Base-by-base conservation (phyloP, 1,140 invertebrate species). In the Mesaphorura yosii region DNA sequence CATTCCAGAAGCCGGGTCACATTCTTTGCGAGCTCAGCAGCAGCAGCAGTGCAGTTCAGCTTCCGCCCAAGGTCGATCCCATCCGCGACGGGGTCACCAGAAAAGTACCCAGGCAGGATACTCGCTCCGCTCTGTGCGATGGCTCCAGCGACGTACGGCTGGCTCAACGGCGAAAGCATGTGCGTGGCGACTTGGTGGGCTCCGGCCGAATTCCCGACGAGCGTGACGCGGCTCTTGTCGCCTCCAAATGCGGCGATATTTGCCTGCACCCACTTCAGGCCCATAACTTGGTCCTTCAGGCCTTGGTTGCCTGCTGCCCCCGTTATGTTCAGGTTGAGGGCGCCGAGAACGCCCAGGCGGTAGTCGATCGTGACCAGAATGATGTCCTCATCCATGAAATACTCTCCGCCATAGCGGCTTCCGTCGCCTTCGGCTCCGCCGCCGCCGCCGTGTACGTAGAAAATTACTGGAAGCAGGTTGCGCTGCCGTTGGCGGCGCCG, bases 111-210 rank as follows among this genome's bases (percentile, higher is more conserved):
- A 5, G 25, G 46, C 7, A 34, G 37, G 15, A 48, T 5, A 10
- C 19, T 10, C 23, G 28, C n/a, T 3, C 28, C 44, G 25, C 71
- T 68, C 66, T 70, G 67, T 5, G 62, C 48, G 37, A 71, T 70
- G 0, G 65, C 69, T 47, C 64, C 60, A 28, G 69, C 65, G 51
- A 70, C 69, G 5, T 67, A 49, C 29, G 14, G 14, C 23, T 46
- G 15, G 5, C 44, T 20, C 44, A 46, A 6, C 5, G 44, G 44
- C 22, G 44, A 46, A 27, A 46, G 44, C 23, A 46, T 5, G 23
- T 46, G 44, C 5, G 44, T 28, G 25, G 44, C 12, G 7, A 46
- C 23, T 25, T 46, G 44, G 20, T 27, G 7, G 6, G 7, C 44
- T 4, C 44, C 44, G 25, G 29, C 25, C 14, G 25, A 27, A 27